Base-by-base conservation (phyloP, 2,888 invertebrate genomes). In the Synergus itoensis region DNA sequence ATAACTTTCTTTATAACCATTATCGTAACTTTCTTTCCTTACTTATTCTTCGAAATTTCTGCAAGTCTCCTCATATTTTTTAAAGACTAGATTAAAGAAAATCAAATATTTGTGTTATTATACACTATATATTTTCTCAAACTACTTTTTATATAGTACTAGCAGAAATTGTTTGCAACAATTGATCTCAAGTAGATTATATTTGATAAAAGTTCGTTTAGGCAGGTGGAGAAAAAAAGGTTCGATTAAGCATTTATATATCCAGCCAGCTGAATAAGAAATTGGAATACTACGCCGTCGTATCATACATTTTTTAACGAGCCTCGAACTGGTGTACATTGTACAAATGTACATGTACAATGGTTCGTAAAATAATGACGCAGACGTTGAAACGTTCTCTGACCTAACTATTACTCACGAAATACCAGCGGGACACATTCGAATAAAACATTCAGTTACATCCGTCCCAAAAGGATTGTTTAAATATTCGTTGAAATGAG, bases 361-460 rank as follows among this genome's bases (percentile, higher is more conserved):
- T 18, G 14, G 67, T 53, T 53, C 53, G 67, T 18, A 41, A 69
- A 48, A 69, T 69, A 69, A 69, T 69, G 21, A n/a, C 41, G 28
- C 16, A 41, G 41, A 65, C 64, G 40, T 65, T 65, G 40, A 65
- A 69, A 69, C 45, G 67, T 69, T 21, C 45, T 69, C 28, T 69
- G 67, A 69, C 21, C 67, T 18, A 69, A 69, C 45, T 14, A 45
- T 69, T 43, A 69, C 21, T 45, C 43, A 45, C 14, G 67, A 48
- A 45, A 48, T 69, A 14, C 67, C 45, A 16, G 45, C 18, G 43
- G 67, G 45, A 69, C 21, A 28, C 21, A 69, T 69, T 69, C 28
- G 48, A 28, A 69, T 69, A 5, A 69, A 69, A 69, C 45, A 65
- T 65, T 65, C 43, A 69, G 67, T 69, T 69, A 45, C 45, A 41